phyloP scores from a whole-genome alignment of 2,797 vertebrate genomes.

The Threskiornis aethiopicus region DNA sequence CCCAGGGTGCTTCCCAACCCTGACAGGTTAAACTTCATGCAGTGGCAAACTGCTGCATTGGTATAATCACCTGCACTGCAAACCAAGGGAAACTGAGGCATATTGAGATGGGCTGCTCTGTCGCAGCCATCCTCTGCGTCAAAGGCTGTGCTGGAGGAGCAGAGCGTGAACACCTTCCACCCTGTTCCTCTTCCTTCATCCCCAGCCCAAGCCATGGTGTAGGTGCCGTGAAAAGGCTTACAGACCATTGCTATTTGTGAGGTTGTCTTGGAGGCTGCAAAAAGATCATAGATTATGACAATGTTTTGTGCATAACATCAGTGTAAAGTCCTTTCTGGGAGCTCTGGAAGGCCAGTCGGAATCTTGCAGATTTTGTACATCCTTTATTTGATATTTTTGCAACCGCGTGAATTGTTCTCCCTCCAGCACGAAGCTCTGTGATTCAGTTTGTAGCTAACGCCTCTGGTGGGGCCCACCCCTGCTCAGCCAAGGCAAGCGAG shows the following conservation, averaged over 20 bases:
- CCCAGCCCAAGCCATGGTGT: neutral
- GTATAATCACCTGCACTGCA: neutral
- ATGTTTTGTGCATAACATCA: neutral
- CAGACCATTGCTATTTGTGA: neutral
- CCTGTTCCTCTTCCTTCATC: neutral
- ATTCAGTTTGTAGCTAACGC: too few relatives aligned
- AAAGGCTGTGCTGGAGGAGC: neutral
- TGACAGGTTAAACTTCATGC: neutral
- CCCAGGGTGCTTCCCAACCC: neutral
- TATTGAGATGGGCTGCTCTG: fast-evolving
- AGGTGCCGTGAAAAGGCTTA: neutral
- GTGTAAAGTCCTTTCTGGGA: neutral
- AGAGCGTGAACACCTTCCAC: neutral
- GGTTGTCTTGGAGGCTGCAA: neutral
- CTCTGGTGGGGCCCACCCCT: neutral
- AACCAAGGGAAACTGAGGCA: neutral
- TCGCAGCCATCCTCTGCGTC: fast-evolving
- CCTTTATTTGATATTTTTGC: neutral
- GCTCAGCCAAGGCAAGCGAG: neutral
- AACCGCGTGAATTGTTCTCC: fast-evolving
- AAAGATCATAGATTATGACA: neutral
- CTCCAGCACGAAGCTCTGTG: neutral
- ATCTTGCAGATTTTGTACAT: neutral
- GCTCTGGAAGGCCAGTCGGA: neutral
- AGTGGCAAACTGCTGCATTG: neutral